phyloP scores from a whole-genome alignment of 2,797 vertebrate species.

The Mico argentatus region DNA sequence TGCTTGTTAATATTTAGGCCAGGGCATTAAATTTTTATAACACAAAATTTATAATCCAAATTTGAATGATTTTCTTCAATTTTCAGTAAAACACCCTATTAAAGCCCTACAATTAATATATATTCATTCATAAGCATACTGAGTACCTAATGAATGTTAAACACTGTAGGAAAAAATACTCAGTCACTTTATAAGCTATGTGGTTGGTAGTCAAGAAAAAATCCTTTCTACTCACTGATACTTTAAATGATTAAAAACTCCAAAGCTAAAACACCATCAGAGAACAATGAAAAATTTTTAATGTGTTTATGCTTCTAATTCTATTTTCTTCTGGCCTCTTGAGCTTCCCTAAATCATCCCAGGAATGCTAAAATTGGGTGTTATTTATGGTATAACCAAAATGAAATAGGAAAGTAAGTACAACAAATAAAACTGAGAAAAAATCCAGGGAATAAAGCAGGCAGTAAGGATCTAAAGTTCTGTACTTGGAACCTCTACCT shows the following conservation, averaged over 20 bases:
- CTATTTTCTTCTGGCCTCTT: slow-evolving; percentile 9
- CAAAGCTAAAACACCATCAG: not conserved
- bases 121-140: not conserved
- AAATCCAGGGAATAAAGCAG: not conserved
- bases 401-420: slow-evolving; percentile 10
- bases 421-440: not conserved
- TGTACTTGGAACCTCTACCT: not conserved
- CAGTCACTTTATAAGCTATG: not conserved
- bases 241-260: slow-evolving; percentile 30
- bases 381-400: not conserved
- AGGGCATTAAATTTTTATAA: not conserved
- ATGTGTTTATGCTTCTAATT: slow-evolving; percentile 4
- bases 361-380: slow-evolving; percentile 9
- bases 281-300: slow-evolving; percentile 34
- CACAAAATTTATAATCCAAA: not conserved
- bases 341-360: not conserved
- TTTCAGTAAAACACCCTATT: slow-evolving; percentile 14
- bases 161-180: not conserved
- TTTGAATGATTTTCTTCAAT: slow-evolving; percentile 22
- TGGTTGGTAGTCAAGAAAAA: not conserved
- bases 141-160: not conserved
- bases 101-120: not conserved
- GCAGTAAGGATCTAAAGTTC: not conserved
- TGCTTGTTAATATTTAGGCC: not conserved
- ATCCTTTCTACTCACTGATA: not conserved